Conservation (phyloP, 2,113 vertebrate genomes). For the Condylura cristata region DNA sequence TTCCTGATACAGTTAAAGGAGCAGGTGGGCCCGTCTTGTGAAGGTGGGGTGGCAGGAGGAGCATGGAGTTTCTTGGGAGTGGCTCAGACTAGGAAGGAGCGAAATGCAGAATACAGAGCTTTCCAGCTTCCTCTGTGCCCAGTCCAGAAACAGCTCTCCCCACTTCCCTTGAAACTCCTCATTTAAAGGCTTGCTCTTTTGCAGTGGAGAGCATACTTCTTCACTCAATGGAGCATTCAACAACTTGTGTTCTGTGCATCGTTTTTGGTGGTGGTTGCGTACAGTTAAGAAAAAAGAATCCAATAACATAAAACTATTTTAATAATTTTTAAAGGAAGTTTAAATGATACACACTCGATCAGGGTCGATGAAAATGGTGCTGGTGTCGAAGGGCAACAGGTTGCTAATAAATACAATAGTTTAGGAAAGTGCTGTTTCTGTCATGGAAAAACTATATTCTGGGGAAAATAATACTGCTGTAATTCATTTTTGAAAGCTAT, state of each 20-base stretch:
- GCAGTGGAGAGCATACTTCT: neutral
- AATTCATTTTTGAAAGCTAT: conserved; percentile 89
- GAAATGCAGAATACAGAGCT: neutral
- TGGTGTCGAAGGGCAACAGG: conserved; percentile 85
- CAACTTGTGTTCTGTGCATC: neutral
- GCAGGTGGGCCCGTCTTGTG: neutral
- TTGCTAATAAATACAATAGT: conserved; percentile 90
- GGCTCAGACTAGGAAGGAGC: neutral
- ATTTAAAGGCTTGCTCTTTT: conserved; percentile 2
- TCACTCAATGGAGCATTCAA: conserved; percentile 37
- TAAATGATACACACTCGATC: conserved; percentile 83
- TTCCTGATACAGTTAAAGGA: neutral
- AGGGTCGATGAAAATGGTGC: conserved; percentile 85
- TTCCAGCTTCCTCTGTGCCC: neutral
- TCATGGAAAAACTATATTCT: conserved; percentile 84
- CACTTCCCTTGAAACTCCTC: neutral
- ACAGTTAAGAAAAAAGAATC: conserved; percentile 66
- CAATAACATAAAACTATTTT: conserved; percentile 79
- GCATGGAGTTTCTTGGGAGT: neutral
- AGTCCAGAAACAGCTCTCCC: neutral
- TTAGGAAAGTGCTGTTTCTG: conserved; percentile 85
- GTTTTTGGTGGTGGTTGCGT: conserved; percentile 32
- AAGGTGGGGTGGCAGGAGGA: neutral
- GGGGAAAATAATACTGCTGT: conserved; percentile 85
- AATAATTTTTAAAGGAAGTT: conserved; percentile 86